phyloP scores from a whole-genome alignment of 1,140 invertebrate species.

The Anoplolepis gracilipes region DNA sequence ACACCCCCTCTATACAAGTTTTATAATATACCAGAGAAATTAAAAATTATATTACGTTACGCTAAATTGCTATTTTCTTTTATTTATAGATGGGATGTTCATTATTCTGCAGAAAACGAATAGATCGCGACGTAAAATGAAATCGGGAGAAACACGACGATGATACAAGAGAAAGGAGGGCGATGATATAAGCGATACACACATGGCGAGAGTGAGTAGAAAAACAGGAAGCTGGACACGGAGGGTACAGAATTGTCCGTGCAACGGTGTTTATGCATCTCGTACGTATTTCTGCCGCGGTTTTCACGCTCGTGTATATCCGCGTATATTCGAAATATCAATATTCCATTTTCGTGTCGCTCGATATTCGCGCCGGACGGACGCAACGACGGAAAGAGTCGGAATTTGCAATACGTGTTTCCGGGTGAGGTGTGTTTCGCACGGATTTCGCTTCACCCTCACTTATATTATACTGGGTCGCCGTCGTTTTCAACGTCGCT shows the following conservation, averaged over 20 bases:
- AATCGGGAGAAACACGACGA: slow-evolving; percentile 24
- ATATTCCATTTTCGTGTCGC: slow-evolving; percentile 63
- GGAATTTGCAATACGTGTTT: slow-evolving; percentile 62
- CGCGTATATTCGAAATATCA: slow-evolving; percentile 57
- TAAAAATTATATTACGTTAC: slow-evolving; percentile 11
- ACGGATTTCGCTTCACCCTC: slow-evolving; percentile 47
- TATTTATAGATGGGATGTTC: background rate
- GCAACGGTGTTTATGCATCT: slow-evolving; percentile 48
- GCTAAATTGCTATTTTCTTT: slow-evolving; percentile 14
- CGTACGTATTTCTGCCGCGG: slow-evolving; percentile 38
- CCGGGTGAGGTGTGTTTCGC: slow-evolving; percentile 45
- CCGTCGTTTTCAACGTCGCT: background rate
- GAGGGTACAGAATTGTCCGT: slow-evolving; percentile 42
- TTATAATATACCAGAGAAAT: background rate
- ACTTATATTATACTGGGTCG: slow-evolving; percentile 23
- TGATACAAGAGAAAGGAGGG: background rate
- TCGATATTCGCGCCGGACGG: slow-evolving; percentile 51
- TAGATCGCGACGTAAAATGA: background rate
- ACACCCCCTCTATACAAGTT: background rate
- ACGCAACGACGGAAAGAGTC: slow-evolving; percentile 38
- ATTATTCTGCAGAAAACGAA: slow-evolving; percentile 39
- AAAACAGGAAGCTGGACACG: slow-evolving; percentile 43
- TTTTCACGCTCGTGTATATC: slow-evolving; percentile 34
- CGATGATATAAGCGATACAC: slow-evolving; percentile 23
- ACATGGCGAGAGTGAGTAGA: slow-evolving; percentile 25